phyloP scores from a whole-genome alignment of 2,113 vertebrate genomes.

The Lepus americanus region DNA sequence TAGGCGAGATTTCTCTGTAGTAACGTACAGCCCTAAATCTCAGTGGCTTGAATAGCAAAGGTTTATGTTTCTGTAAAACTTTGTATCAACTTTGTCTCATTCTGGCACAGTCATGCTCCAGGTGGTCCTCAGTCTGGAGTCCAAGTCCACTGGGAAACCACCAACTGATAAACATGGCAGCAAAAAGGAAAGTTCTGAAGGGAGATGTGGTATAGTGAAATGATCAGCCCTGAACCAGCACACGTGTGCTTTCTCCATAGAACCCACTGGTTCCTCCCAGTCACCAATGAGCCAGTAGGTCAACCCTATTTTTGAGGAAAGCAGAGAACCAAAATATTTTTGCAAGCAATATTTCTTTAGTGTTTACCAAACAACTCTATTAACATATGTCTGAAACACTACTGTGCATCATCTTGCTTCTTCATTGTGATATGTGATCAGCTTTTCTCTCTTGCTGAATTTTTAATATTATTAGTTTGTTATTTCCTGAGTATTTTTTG shows the following conservation, averaged over 20 bases:
- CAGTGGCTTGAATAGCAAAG: not conserved
- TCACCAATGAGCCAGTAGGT: not conserved
- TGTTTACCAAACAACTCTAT: not conserved
- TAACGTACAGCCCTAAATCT: not conserved
- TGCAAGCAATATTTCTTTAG: not conserved
- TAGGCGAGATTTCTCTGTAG: not conserved
- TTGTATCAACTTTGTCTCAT: not conserved
- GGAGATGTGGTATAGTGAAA: not conserved
- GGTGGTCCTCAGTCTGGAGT: not conserved
- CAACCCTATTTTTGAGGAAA: not conserved
- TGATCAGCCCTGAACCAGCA: not conserved
- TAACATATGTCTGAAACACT: not conserved
- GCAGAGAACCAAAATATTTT: not conserved
- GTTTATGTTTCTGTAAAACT: not conserved
- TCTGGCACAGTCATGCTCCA: not conserved
- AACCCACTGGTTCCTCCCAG: not conserved
- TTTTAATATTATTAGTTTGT: not conserved
- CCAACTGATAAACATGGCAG: not conserved
- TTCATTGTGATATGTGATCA: not conserved
- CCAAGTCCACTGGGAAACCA: not conserved
- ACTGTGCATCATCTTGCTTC: not conserved
- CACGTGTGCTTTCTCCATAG: not conserved
- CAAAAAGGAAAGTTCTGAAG: not conserved
- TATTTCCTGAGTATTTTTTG: constrained; percentile 30
- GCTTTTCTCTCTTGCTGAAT: not conserved